Evolutionary conservation across 2,113 vertebrate species (phyloP).

Genomic region (Archilochus colubris): DNA sequence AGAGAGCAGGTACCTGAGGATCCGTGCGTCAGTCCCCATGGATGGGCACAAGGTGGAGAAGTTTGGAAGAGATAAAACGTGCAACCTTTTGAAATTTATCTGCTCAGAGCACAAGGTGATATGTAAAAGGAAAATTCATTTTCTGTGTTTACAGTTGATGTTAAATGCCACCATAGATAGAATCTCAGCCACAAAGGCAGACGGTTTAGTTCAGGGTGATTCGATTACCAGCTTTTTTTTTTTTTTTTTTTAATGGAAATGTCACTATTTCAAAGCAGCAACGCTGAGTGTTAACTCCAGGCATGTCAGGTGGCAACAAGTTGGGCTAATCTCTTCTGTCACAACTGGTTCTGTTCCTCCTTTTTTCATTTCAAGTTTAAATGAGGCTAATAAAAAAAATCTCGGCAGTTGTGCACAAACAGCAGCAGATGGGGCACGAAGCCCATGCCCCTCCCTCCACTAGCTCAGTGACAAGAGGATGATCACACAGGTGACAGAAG

Average conservation of each 20-base stretch:
- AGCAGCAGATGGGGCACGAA: not conserved
- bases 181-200: slow-evolving; percentile 53
- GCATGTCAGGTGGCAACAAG: slow-evolving; percentile 11
- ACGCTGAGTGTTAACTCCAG: slow-evolving; percentile 18
- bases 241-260: slow-evolving; percentile 29
- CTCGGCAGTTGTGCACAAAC: not conserved
- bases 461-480: not conserved
- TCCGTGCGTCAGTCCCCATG: not conserved
- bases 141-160: slow-evolving; percentile 49
- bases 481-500: not conserved
- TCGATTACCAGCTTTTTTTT: slow-evolving; percentile 24
- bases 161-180: slow-evolving; percentile 48
- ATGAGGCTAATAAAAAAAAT: not conserved
- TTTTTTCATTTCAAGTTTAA: not conserved
- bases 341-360: not conserved
- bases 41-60: not conserved
- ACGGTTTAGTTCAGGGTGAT: slow-evolving; percentile 1
- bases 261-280: slow-evolving; percentile 49
- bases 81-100: slow-evolving; percentile 58
- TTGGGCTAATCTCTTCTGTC: slow-evolving; percentile 16
- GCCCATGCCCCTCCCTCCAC: not conserved
- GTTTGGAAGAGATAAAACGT: slow-evolving; percentile 13
- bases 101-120: slow-evolving; percentile 35
- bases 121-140: slow-evolving; percentile 40
- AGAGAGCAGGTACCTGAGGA: accelerated